phyloP scores from a whole-genome alignment of 2,888 invertebrate species.

The Elysia crispata region DNA sequence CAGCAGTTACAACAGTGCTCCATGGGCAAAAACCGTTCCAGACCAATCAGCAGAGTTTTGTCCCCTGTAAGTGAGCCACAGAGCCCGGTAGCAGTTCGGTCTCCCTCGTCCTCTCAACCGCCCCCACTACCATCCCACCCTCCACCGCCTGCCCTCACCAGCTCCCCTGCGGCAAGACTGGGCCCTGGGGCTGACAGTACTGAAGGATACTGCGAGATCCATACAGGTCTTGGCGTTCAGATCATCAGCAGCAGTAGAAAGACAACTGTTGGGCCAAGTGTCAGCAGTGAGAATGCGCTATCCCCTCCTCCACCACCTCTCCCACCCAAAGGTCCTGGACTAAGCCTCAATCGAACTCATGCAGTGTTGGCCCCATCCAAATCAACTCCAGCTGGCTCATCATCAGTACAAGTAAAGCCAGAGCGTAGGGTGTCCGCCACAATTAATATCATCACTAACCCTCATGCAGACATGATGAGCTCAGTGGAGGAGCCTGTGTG shows the following conservation, averaged over 20 bases:
- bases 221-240: constrained; percentile 27
- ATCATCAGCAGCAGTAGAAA: constrained; percentile 35
- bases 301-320: constrained; percentile 46
- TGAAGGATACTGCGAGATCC: constrained; percentile 5
- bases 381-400: constrained; percentile 56
- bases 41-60: constrained; percentile 82
- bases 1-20: constrained; percentile 93
- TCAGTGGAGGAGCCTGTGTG: constrained; percentile 72
- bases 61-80: constrained; percentile 83
- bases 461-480: constrained; percentile 67
- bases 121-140: constrained; percentile 80
- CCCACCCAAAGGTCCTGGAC: constrained; percentile 52
- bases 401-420: constrained; percentile 54
- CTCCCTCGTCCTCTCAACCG: too few relatives aligned
- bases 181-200: constrained; percentile 20
- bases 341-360: constrained; percentile 54
- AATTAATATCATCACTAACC: constrained; percentile 72
- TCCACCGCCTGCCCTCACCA: constrained; percentile 77
- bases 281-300: not conserved
- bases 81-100: constrained; percentile 81
- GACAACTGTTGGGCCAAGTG: not conserved
- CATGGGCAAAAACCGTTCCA: constrained; percentile 81
- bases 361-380: constrained; percentile 58
- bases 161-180: not conserved
- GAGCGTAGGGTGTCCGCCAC: constrained; percentile 65